phyloP scores from a whole-genome alignment of 2,797 vertebrate species.

The Simalia tracyae region DNA sequence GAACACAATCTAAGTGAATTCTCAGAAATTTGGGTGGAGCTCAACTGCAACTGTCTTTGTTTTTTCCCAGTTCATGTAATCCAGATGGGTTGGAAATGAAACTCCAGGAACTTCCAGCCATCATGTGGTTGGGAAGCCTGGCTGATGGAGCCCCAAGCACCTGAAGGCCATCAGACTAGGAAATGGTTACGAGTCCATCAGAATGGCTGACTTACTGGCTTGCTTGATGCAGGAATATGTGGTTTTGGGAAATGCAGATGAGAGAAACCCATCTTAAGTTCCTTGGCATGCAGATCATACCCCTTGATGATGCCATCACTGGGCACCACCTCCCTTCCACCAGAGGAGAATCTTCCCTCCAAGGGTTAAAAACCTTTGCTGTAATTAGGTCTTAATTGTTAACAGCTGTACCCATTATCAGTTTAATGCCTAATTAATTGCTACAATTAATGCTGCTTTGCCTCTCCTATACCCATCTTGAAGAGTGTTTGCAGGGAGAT shows the following conservation, averaged over 20 bases:
- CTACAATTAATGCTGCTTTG: conserved; percentile 74
- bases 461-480: conserved; percentile 62
- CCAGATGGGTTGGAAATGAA: background rate
- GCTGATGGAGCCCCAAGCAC: background rate
- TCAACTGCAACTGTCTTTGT: background rate
- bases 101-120: background rate
- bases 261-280: background rate
- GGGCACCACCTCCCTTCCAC: conserved; percentile 20
- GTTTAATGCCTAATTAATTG: conserved; percentile 79
- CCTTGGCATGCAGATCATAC: background rate
- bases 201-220: too few species aligned
- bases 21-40: background rate
- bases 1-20: background rate
- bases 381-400: conserved; percentile 77
- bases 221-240: background rate
- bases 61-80: background rate
- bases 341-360: conserved; percentile 50
- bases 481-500: conserved; percentile 69
- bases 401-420: conserved; percentile 77
- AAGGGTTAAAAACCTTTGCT: conserved; percentile 69
- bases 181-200: background rate
- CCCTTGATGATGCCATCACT: background rate
- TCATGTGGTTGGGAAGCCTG: background rate
- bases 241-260: background rate
- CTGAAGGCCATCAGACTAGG: background rate